These are phyloP conservation scores for Baccha elongata DNA, from an alignment of 2,888 invertebrate species.

Conservation along the genomic window DNA sequence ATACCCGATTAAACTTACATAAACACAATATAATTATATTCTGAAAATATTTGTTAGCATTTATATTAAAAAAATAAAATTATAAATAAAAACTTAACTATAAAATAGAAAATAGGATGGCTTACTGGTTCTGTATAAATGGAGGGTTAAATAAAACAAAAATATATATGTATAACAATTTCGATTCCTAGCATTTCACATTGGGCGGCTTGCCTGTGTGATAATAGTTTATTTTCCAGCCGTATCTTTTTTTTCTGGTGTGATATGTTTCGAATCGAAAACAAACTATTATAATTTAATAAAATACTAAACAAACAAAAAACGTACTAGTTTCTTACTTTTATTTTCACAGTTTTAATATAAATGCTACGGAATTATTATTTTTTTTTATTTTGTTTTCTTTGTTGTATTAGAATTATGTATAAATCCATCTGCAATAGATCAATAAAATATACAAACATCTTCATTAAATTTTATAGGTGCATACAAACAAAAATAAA, in stretches of 20 bases:
- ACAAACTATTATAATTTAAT: constrained; percentile 10
- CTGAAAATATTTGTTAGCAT: constrained; percentile 70
- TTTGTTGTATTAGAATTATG: constrained; percentile 57
- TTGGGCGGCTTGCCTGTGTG: constrained; percentile 82
- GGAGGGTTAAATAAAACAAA: constrained; percentile 11
- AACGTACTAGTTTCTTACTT: constrained; percentile 56
- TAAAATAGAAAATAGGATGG: constrained; percentile 49
- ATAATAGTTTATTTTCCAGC: constrained; percentile 81
- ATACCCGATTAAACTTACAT: constrained; percentile 45
- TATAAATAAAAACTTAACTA: constrained; percentile 27
- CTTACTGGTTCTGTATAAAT: constrained; percentile 35
- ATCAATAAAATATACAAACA: constrained; percentile 28
- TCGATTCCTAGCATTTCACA: constrained; percentile 66
- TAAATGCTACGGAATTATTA: constrained; percentile 67
- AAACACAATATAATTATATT: constrained; percentile 33
- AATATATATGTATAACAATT: constrained; percentile 29
- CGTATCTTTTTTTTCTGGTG: constrained; percentile 60
- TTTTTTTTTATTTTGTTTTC: constrained; percentile 51
- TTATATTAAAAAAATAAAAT: constrained; percentile 61
- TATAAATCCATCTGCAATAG: constrained; percentile 57
- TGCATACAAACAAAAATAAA: constrained; percentile 28
- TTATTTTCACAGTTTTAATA: constrained; percentile 64
- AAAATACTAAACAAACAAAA: constrained; percentile 30
- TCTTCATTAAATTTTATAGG: constrained; percentile 24
- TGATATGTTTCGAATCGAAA: constrained; percentile 63